phyloP scores from a whole-genome alignment of 1,140 invertebrate species.

The Pseudobourletiella spinata region DNA sequence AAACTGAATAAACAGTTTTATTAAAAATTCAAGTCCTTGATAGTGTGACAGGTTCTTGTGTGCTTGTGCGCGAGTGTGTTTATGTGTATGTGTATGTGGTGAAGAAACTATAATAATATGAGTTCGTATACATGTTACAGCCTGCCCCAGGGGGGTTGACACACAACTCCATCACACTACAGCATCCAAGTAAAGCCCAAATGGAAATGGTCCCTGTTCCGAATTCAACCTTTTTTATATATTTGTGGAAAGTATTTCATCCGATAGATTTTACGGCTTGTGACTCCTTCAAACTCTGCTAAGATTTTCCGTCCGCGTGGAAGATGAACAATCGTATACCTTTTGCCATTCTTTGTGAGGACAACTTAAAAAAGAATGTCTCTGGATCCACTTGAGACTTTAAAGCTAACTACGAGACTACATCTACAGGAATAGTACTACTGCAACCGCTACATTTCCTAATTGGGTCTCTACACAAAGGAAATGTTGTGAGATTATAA shows the following conservation, averaged over 20 bases:
- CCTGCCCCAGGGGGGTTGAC: not conserved
- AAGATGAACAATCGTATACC: not conserved
- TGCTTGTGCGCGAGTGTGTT: too few relatives aligned
- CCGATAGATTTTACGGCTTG: constrained; percentile 1
- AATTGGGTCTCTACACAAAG: not conserved
- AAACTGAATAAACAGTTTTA: not conserved
- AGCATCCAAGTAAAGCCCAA: constrained; percentile 12
- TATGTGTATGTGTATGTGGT: too few relatives aligned
- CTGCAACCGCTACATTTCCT: not conserved
- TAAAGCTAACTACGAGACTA: not conserved
- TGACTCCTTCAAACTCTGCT: not conserved
- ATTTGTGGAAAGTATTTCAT: not conserved
- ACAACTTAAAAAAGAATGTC: not conserved
- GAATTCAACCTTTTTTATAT: constrained; percentile 21
- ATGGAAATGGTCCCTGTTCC: constrained; percentile 23
- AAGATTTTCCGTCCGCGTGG: not conserved
- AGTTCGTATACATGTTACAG: not conserved
- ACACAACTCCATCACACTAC: not conserved
- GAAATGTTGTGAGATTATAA: not conserved
- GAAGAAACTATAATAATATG: not conserved
- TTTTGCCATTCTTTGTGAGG: too few relatives aligned
- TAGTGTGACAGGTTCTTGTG: not conserved
- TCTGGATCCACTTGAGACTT: not conserved
- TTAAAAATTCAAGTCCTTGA: not conserved
- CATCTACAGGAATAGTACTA: not conserved